Percentiles rank a stretch among this genome's conserved stretches.
Conservation (phyloP, 2,797 vertebrate species). For the Tapera naevia region DNA sequence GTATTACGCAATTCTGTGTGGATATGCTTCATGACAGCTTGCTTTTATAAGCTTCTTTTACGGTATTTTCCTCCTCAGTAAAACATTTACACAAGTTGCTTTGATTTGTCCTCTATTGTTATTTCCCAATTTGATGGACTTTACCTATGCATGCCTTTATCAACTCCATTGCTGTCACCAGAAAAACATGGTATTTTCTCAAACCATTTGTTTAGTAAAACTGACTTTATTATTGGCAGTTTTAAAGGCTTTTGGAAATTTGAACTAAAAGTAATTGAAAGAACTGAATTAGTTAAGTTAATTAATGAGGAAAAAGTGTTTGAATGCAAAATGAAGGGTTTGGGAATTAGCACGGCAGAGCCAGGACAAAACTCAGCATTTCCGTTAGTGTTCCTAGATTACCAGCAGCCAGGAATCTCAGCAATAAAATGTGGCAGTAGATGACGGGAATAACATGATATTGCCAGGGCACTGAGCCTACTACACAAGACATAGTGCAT, state of each 20-base stretch:
- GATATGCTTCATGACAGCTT: background rate
- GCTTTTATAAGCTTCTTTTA: background rate
- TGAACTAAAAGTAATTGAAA: background rate
- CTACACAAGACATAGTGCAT: background rate
- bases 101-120: background rate
- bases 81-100: background rate
- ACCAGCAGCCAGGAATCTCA: background rate
- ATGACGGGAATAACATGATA: background rate
- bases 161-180: background rate
- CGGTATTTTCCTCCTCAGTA: background rate
- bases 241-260: background rate
- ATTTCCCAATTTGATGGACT: background rate
- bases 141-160: background rate
- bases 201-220: background rate
- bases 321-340: background rate
- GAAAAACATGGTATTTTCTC: background rate
- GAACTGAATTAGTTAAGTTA: background rate
- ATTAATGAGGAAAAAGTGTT: background rate
- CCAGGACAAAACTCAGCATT: background rate
- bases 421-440: background rate
- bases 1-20: background rate
- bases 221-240: background rate
- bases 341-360: background rate
- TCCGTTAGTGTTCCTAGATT: background rate
- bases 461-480: background rate